Evolutionary conservation across 2,888 invertebrate genomes (phyloP), one percentile per base, ranked within the genome.

Genomic region (Gibbula magus): DNA sequence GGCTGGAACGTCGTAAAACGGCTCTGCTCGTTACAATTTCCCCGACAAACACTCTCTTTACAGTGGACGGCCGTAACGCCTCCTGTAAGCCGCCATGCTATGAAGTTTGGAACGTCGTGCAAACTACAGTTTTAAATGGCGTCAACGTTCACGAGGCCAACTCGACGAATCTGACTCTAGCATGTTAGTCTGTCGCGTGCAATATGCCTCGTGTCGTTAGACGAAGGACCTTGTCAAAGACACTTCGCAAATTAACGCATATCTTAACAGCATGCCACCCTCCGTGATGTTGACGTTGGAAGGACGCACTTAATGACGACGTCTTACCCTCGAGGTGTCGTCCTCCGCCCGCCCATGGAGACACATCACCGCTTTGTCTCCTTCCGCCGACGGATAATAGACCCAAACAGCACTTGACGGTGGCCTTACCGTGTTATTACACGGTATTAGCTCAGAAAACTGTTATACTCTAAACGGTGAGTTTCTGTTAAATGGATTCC

Each of bases 261-360:
- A 61, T 61, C 61, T 61, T 61, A 61, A 61, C 61, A 61, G 29
- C 61, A 25, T 61, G 61, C 61, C 61, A 61, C 61, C 61, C 29
- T 16, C 61, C 25, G 13, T 29, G 61, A 61, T 61, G 61, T 29
- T 29, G 61, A 61, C 61, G 61, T 61, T 61, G 25, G 29, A 61
- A 25, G 29, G 29, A 61, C 61, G 61, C 29, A 25, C 29, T 29
- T 61, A 61, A 61, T n/a, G 25, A 61, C 61, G 61, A 61, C 61
- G 61, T 25, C 25, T 25, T 29, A 61, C 61, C 13, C 61, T 25
- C 61, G 29, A 29, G 29, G 61, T 61, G 61, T 61, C 61, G 25
- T 61, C 25, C 61, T 25, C 10, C 61, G 16, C 61, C 61, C 61
- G 61, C 61, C 61, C 61, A 61, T 61, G 61, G 61, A 25, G 61